Evolutionary conservation across 2,113 vertebrate genomes (phyloP), one percentile per base, ranked within the genome.

Genomic region (Phrynocephalus versicolor): DNA sequence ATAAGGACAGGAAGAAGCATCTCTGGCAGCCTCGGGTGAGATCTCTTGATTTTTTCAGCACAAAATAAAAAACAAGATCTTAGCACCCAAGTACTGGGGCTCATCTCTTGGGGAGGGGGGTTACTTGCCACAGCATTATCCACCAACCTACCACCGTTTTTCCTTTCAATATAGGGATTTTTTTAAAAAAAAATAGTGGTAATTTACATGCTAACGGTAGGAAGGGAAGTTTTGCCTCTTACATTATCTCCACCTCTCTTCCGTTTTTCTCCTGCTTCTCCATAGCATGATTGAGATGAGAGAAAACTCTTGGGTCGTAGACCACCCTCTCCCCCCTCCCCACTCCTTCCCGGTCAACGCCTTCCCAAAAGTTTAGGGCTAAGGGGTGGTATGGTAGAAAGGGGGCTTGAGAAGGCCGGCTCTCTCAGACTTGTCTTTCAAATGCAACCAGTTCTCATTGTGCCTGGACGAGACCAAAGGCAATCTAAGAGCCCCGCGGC

Each of bases 401-500:
- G 3, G 19, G 64, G 64, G 37, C 19, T 88, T 73, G 30, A 5
- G 83, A 93, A 90, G 92, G 89, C 87, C 93, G 80, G 83, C 90
- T 80, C 79, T 79, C 77, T 75, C 10, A 88, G 91, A 76, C 12
- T 18, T 95, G 89, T 86, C 95, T 96, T 97, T 96, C 96, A 97
- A 95, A 96, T 97, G 96, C 95, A 96, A 89, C 92, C 94, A 91
- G 88, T 33, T 69, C 79, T 92, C 91, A 91, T 94, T 94, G 92
- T 93, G 82, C 74, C 85, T 21, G 93, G 45, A 41, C 39, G 69
- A 96, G 94, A 96, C 95, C 93, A 94, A 95, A 96, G 95, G 94
- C 92, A 95, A 94, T 96, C 95, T 96, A 95, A 27, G 64, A 95
- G 93, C 94, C 94, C 89, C 92, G 94, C 92, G 95, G 93, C 92